Evolutionary conservation across 2,113 vertebrate species (phyloP).

Genomic region (Serranochromis macrocephalus): DNA sequence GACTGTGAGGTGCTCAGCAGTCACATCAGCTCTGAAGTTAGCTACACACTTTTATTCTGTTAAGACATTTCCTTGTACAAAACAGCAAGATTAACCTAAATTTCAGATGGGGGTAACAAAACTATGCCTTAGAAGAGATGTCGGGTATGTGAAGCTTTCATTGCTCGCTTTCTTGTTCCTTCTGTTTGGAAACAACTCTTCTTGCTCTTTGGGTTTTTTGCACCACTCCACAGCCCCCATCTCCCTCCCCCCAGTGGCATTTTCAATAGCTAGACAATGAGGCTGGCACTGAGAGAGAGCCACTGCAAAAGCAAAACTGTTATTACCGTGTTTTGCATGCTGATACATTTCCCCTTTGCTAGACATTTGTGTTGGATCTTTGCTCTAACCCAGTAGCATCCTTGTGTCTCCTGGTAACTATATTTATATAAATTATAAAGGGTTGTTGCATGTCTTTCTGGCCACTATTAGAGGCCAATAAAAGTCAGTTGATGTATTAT

Average conservation of each 20-base stretch:
- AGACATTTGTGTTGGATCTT: neutral
- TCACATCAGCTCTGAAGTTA: neutral
- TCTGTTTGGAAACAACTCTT: neutral
- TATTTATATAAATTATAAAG: neutral
- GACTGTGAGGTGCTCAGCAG: neutral
- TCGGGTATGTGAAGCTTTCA: neutral
- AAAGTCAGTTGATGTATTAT: neutral
- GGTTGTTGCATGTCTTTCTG: neutral
- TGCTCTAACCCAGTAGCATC: neutral
- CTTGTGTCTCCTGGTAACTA: neutral
- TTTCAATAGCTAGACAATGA: conserved; percentile 31
- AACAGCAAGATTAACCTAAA: neutral
- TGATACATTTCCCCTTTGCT: conserved; percentile 1
- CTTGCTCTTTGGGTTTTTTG: neutral
- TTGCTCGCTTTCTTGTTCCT: neutral
- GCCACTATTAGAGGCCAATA: neutral
- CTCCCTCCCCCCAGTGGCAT: neutral
- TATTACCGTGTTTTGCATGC: conserved; percentile 30
- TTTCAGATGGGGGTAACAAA: neutral
- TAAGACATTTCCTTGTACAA: neutral
- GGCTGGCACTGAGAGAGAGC: neutral
- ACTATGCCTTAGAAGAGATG: neutral
- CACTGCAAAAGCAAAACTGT: neutral
- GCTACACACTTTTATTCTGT: neutral
- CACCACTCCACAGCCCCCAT: neutral